Conservation (phyloP, 2,888 invertebrate genomes). For the Melitaea athalia region DNA sequence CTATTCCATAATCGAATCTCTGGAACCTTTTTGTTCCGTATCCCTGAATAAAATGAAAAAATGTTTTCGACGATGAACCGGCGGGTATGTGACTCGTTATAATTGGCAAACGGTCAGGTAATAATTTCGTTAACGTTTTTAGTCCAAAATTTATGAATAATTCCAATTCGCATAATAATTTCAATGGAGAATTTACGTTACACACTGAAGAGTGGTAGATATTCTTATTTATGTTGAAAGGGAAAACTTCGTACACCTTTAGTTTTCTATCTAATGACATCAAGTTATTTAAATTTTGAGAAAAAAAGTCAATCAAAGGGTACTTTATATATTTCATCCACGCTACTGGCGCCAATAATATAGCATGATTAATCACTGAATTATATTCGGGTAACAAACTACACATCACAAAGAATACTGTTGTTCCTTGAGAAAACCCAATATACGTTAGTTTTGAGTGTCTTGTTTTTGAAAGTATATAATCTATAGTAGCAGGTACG, state of each 20-base stretch:
- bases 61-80: slow-evolving; percentile 62
- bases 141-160: slow-evolving; percentile 61
- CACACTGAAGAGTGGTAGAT: slow-evolving; percentile 59
- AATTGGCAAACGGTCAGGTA: slow-evolving; percentile 56
- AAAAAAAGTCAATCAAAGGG: slow-evolving; percentile 57
- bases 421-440: slow-evolving; percentile 73
- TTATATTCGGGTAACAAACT: slow-evolving; percentile 66
- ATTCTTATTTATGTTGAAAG: slow-evolving; percentile 51
- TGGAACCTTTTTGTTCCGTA: slow-evolving; percentile 61
- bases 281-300: slow-evolving; percentile 50
- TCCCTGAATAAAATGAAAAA: slow-evolving; percentile 67
- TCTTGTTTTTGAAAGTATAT: slow-evolving; percentile 55
- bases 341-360: slow-evolving; percentile 68
- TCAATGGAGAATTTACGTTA: slow-evolving; percentile 48
- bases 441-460: slow-evolving; percentile 60
- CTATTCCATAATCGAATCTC: slow-evolving; percentile 60
- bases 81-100: slow-evolving; percentile 68
- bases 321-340: slow-evolving; percentile 56
- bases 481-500: slow-evolving; percentile 66
- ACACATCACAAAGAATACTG: slow-evolving; percentile 67
- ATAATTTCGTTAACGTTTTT: slow-evolving; percentile 55
- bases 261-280: slow-evolving; percentile 48
- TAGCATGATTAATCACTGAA: slow-evolving; percentile 62
- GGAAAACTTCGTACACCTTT: slow-evolving; percentile 61
- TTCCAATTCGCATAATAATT: slow-evolving; percentile 61